Conservation (phyloP, 1,140 invertebrate genomes). For the Nymphalis io region DNA sequence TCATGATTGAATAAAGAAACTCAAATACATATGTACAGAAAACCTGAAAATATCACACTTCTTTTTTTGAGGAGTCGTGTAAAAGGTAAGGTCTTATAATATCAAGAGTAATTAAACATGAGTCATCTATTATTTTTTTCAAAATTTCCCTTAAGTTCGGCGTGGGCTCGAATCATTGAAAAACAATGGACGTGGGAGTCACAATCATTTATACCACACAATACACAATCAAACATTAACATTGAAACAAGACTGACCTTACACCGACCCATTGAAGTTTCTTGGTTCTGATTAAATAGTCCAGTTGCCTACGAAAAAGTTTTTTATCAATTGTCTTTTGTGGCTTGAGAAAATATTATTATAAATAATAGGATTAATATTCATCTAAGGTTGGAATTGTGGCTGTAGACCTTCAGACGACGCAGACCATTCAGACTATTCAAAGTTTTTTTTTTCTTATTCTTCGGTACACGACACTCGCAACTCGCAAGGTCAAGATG, state of each 20-base stretch:
- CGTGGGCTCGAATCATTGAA: slow-evolving; percentile 35
- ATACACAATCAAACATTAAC: slow-evolving; percentile 35
- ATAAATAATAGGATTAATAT: not conserved
- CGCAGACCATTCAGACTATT: not conserved
- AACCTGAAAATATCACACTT: too few relatives aligned
- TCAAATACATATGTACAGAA: too few relatives aligned
- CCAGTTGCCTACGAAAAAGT: not conserved
- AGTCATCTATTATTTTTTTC: not conserved
- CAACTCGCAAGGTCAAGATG: slow-evolving; percentile 3
- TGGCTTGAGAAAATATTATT: not conserved
- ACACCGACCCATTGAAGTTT: not conserved
- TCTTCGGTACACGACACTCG: not conserved
- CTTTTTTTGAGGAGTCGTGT: too few relatives aligned
- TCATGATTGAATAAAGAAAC: too few relatives aligned
- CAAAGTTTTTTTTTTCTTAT: not conserved
- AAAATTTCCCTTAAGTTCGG: slow-evolving; percentile 2
- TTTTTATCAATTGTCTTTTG: not conserved
- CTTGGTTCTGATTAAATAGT: not conserved
- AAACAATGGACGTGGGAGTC: slow-evolving; percentile 56
- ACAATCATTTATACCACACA: slow-evolving; percentile 26
- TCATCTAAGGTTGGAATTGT: not conserved
- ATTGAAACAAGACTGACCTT: slow-evolving; percentile 22
- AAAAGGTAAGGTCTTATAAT: too few relatives aligned
- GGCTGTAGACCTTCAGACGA: not conserved
- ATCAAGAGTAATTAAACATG: not conserved